phyloP scores from a whole-genome alignment of 2,888 invertebrate genomes.

The Stenotaenia linearis region DNA sequence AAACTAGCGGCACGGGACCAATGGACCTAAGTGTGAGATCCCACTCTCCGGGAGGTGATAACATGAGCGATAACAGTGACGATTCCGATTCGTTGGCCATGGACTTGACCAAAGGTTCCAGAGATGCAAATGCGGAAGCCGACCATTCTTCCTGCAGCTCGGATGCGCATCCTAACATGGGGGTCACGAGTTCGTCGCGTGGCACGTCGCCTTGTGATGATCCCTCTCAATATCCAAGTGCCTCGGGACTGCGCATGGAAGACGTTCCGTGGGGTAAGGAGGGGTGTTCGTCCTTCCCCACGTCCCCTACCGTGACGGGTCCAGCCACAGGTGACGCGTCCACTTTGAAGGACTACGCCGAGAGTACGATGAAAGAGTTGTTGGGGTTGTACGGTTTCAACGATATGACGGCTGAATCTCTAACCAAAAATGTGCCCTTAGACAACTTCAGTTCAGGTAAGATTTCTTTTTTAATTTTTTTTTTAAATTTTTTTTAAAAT shows the following conservation, averaged over 20 bases:
- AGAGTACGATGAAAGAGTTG: slow-evolving; percentile 72
- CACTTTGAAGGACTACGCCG: slow-evolving; percentile 68
- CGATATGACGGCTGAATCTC: slow-evolving; percentile 64
- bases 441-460: slow-evolving; percentile 64
- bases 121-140: slow-evolving; percentile 32
- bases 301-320: slow-evolving; percentile 34
- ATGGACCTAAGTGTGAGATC: slow-evolving; percentile 37
- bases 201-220: background rate
- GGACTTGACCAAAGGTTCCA: slow-evolving; percentile 41
- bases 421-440: slow-evolving; percentile 57
- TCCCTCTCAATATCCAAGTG: slow-evolving; percentile 17
- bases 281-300: background rate
- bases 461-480: too few relatives aligned
- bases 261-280: slow-evolving; percentile 2
- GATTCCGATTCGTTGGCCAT: slow-evolving; percentile 51
- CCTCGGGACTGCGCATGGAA: slow-evolving; percentile 13
- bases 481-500: background rate
- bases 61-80: slow-evolving; percentile 43
- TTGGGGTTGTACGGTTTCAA: slow-evolving; percentile 70
- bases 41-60: slow-evolving; percentile 34
- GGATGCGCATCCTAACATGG: slow-evolving; percentile 37
- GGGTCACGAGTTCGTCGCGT: background rate
- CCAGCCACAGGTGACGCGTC: slow-evolving; percentile 50
- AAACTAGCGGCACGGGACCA: slow-evolving; percentile 32
- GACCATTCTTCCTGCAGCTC: slow-evolving; percentile 32